These are phyloP conservation scores for Rhegmatorhina hoffmannsi DNA, from an alignment of 2,113 vertebrate species.

Conservation along the genomic window DNA sequence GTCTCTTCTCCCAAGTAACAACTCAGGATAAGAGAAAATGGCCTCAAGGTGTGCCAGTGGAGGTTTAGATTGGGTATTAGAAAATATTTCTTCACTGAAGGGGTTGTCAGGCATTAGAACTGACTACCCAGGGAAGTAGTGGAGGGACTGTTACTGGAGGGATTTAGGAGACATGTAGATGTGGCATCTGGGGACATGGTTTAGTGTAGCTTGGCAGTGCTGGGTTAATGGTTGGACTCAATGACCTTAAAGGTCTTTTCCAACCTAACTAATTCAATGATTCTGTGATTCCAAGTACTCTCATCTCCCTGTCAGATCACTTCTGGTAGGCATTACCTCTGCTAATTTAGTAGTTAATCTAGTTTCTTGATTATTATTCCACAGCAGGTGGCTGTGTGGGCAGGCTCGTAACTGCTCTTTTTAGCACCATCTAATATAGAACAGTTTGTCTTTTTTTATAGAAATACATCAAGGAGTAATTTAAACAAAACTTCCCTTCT, in stretches of 20 bases:
- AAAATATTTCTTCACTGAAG: neutral
- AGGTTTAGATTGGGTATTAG: neutral
- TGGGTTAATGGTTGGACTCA: neutral
- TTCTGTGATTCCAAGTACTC: neutral
- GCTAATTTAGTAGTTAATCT: constrained; percentile 48
- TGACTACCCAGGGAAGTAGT: neutral
- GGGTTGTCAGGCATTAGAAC: neutral
- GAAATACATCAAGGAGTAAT: constrained; percentile 19
- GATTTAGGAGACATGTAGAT: neutral
- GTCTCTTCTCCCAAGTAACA: neutral
- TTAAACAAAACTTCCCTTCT: constrained; percentile 26
- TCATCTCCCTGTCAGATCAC: neutral
- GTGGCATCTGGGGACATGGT: neutral
- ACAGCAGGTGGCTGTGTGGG: constrained; percentile 47
- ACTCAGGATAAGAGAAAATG: neutral
- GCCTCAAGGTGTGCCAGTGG: neutral
- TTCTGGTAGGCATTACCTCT: constrained; percentile 16
- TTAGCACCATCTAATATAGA: constrained; percentile 5
- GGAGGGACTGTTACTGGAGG: neutral
- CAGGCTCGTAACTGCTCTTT: constrained; percentile 51
- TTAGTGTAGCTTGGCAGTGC: neutral
- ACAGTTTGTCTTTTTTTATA: constrained; percentile 36
- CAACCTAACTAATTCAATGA: neutral
- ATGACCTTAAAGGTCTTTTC: neutral
- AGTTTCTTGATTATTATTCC: constrained; percentile 53